Evolutionary conservation across 2,888 invertebrate genomes (phyloP), one percentile per base, ranked within the genome.

Genomic region (Coecobrya sp.): DNA sequence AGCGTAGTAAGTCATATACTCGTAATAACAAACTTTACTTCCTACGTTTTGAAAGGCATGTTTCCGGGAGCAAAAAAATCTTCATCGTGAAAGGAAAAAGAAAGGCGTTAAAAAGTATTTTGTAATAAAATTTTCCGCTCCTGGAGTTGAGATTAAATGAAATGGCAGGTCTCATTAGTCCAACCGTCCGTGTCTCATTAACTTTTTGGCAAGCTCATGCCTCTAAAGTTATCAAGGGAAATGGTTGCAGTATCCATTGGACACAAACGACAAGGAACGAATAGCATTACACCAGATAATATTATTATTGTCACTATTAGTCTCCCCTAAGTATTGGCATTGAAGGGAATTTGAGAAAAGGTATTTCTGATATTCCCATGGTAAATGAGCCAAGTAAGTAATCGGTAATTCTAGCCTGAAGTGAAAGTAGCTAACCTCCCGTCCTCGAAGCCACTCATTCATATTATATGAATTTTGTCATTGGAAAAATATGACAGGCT

Each of bases 121-220:
- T 13, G 45, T 45, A 45, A 49, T 76, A 76, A 76, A 76, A 49
- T 76, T 27, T 45, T 76, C 19, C 7, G 45, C 76, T 45, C 0
- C 45, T 45, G 19, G 1, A 1, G 52, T 19, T 10, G n/a, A 42
- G 42, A 42, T 36, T 42, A 70, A 87, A 25, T 62, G 62, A 82
- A 68, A 82, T 85, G 89, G 59, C 84, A 76, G 42, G 84, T 10
- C 65, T 89, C 70, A 84, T 85, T 85, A 73, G 30, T 4, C 22
- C 27, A 89, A 70, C 52, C 55, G 42, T 89, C 36, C 76, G 25
- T 73, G 59, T 84, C 62, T 82, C 68, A 45, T 65, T 81, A 62
- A 89, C 45, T 81, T 45, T 68, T 68, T 45, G 22, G 25, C 49
- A 45, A 76, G 68, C 19, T 62, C 19, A 16, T 68, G 13, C 22